Evolutionary conservation across 2,888 invertebrate genomes (phyloP).

Genomic region (Heliconius charithonia): DNA sequence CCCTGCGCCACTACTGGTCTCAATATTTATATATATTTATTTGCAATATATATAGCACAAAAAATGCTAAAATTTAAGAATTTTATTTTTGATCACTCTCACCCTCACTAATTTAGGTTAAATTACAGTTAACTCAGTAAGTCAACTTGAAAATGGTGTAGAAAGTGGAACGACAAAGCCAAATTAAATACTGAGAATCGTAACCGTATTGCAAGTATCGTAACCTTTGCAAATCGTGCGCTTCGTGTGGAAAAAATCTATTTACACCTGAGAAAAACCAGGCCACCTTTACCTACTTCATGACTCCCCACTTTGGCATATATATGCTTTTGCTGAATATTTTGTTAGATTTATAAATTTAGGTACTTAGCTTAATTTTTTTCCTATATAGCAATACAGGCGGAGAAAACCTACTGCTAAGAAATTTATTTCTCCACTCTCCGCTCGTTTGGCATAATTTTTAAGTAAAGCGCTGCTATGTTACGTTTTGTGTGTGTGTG

Average conservation of each 20-base stretch:
- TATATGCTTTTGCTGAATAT: neutral
- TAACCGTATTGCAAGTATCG: slow-evolving; percentile 4
- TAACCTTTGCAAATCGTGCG: neutral
- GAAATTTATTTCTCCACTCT: neutral
- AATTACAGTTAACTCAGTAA: neutral
- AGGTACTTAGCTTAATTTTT: neutral
- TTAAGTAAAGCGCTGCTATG: neutral
- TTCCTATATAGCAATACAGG: too few relatives aligned
- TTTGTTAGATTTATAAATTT: neutral
- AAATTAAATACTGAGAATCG: neutral
- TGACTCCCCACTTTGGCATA: neutral
- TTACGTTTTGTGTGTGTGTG: neutral
- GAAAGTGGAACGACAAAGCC: neutral
- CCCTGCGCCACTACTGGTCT: too few relatives aligned
- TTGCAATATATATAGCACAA: too few relatives aligned
- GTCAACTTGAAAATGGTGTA: neutral
- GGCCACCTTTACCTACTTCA: neutral
- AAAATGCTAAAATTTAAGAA: too few relatives aligned
- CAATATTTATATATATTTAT: too few relatives aligned
- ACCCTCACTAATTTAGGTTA: too few relatives aligned
- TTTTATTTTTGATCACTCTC: too few relatives aligned
- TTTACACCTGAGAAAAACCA: slow-evolving; percentile 5
- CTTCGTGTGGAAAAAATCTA: slow-evolving; percentile 7
- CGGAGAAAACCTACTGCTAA: neutral
- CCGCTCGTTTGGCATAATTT: neutral